A percentile compares a stretch with the other conserved stretches of the same genome.
Conservation (phyloP, 2,888 invertebrate genomes). For the Lasioglossum pauxillum region DNA sequence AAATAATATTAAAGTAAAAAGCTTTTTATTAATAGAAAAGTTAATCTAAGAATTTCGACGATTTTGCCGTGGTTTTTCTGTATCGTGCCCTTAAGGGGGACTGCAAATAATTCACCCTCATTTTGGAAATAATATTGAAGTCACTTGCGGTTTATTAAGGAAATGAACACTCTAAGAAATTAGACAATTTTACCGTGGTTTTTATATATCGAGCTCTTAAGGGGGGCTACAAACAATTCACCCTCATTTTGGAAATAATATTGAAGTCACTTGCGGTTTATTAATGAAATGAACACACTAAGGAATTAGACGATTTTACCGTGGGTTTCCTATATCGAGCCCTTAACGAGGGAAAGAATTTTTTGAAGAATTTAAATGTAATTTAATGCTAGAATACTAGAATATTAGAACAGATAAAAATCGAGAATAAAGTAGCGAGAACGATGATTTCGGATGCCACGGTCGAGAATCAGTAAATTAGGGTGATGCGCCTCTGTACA, state of each 20-base stretch:
- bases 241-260: neutral
- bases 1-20: neutral
- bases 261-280: neutral
- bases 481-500: constrained; percentile 18
- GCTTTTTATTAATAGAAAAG: too few species aligned
- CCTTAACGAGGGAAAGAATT: neutral
- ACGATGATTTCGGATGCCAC: neutral
- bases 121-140: too few species aligned
- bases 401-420: neutral
- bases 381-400: too few species aligned
- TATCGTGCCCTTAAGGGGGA: neutral
- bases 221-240: neutral
- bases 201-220: too few species aligned
- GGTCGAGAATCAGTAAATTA: constrained; percentile 29
- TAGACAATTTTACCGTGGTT: too few species aligned
- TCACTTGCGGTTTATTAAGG: too few species aligned
- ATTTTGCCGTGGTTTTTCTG: too few species aligned
- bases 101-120: too few species aligned
- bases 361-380: too few species aligned
- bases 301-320: neutral
- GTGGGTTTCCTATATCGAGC: neutral
- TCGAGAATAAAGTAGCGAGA: neutral
- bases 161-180: too few species aligned
- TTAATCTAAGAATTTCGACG: too few species aligned
- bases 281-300: fast-evolving